Evolutionary conservation across 2,113 vertebrate genomes (phyloP), one percentile per base, ranked within the genome.

Genomic region (Nanorana parkeri): DNA sequence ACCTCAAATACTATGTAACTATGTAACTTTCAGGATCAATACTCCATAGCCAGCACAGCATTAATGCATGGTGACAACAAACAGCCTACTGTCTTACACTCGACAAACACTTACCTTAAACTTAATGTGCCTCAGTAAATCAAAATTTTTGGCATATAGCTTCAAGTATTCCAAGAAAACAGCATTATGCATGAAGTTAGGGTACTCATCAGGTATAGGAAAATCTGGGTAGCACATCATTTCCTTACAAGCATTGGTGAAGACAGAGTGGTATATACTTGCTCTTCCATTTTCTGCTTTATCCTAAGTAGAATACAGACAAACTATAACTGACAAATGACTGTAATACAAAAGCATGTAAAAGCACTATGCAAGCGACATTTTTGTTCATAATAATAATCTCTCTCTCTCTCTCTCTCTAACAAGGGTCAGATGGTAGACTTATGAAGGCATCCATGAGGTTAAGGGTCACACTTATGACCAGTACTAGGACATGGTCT

Each of bases 211-310:
- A 0, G 96, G 95, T 88, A 94, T 93, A 17, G 96, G 95, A 24
- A 95, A 96, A 47, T 97, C 96, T 1, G 94, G 89, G 81, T 90
- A 97, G 81, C 95, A 96, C 92, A 94, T 96, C 91, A 96, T 96
- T 87, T 96, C 96, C 84, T 97, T 96, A 85, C 94, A 96, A 55
- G 95, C 95, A 87, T 97, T 97, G 77, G 88, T 90, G 63, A 95
- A 92, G 71, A 97, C 89, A 0, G 94, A 96, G 17, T 73, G 89
- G 85, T 97, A 97, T 81, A 96, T 93, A 86, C 92, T 95, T 28
- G 92, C 88, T 29, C 86, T 91, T 7, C 89, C 92, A 17, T 92
- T 89, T 68, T 94, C 94, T 13, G 82, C 79, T 0, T 84, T 74
- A 15, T 96, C 93, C 95, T 98, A 68, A 4, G 69, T 1, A 29